These are phyloP conservation scores for Aspidapion aeneum DNA, from an alignment of 2,888 invertebrate species.

Conservation along the genomic window DNA sequence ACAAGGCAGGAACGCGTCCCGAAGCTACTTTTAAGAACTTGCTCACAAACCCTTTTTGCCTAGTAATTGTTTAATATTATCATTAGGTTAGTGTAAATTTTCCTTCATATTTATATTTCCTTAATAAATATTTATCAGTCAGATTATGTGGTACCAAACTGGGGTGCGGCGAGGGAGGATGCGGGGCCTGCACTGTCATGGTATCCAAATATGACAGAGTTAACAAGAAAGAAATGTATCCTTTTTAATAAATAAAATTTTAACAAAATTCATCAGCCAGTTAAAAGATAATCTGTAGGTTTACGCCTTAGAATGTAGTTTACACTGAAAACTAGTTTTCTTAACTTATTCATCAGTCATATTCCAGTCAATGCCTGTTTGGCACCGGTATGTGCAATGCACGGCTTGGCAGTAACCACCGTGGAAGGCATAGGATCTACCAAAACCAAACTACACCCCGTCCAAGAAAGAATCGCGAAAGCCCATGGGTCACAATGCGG, in stretches of 20 bases:
- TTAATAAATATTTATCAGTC: too few species aligned
- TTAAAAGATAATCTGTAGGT: too few species aligned
- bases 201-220: constrained; percentile 67
- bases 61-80: too few species aligned
- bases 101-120: too few species aligned
- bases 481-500: constrained; percentile 72
- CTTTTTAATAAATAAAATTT: constrained; percentile 24
- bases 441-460: constrained; percentile 74
- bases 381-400: constrained; percentile 80
- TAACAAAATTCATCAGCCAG: too few species aligned
- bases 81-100: constrained; percentile 1
- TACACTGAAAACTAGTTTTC: too few species aligned
- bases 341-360: constrained; percentile 54
- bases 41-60: too few species aligned
- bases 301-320: too few species aligned
- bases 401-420: constrained; percentile 87
- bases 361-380: constrained; percentile 87
- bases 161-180: constrained; percentile 93
- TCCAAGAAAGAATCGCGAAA: constrained; percentile 84
- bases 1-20: too few species aligned
- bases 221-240: constrained; percentile 54
- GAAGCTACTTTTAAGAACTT: too few species aligned
- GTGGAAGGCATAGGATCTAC: constrained; percentile 91
- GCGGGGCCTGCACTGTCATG: constrained; percentile 95
- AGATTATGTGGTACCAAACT: constrained; percentile 86